phyloP scores from a whole-genome alignment of 2,888 invertebrate genomes.

The Bibio marci region DNA sequence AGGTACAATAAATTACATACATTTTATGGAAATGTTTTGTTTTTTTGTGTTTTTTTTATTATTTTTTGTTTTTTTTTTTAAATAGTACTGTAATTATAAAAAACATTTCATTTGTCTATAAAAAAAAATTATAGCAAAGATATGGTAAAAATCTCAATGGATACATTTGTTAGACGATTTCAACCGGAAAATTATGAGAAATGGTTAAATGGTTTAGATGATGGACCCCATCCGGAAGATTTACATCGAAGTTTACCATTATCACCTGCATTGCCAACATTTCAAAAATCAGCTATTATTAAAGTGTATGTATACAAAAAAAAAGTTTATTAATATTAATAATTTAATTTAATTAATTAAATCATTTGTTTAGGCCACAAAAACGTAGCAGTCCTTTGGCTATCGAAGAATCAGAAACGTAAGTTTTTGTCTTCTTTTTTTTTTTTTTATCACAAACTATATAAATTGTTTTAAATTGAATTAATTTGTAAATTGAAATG shows the following conservation, averaged over 20 bases:
- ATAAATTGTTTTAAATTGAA: no score
- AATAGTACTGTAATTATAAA: not conserved
- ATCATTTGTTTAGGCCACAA: no score
- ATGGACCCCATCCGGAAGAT: constrained; percentile 87
- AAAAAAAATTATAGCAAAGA: constrained; percentile 45
- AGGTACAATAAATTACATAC: constrained; percentile 23
- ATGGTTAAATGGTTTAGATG: constrained; percentile 81
- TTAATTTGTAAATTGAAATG: no score
- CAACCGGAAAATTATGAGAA: constrained; percentile 74
- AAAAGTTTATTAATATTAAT: no score
- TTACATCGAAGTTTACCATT: not conserved
- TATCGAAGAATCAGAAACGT: no score
- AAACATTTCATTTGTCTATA: not conserved
- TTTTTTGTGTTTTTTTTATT: constrained; percentile 5
- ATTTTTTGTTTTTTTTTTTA: constrained; percentile 1
- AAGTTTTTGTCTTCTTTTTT: no score
- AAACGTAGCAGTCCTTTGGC: no score
- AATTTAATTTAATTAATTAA: no score
- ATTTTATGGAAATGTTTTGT: not conserved
- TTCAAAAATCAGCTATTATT: not conserved
- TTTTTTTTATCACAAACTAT: no score
- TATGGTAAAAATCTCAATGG: constrained; percentile 98
- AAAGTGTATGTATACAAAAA: not conserved
- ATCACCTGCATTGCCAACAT: not conserved
- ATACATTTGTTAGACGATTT: constrained; percentile 89